Percentiles rank a stretch among this genome's conserved stretches.
Evolutionary conservation across 35 echinoderm and acorn worm species (phyloP).

Genomic region (Lytechinus pictus): DNA sequence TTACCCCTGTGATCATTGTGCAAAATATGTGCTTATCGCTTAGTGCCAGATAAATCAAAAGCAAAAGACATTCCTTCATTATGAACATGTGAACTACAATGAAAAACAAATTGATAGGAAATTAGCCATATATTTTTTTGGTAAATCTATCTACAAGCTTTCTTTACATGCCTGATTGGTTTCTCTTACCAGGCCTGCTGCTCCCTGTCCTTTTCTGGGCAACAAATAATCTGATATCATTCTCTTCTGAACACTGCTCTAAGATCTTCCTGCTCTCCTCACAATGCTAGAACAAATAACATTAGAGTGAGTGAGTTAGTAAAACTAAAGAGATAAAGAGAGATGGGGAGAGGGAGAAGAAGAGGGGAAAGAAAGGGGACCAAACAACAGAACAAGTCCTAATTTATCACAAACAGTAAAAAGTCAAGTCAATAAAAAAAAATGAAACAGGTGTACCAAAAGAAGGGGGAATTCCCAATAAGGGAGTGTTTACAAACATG

Average conservation of each 20-base stretch:
- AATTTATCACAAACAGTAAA: background rate
- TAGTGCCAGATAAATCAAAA: no score
- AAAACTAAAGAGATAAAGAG: no score
- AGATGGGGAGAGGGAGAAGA: background rate
- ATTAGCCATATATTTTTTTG: no score
- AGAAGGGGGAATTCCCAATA: background rate
- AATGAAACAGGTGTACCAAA: background rate
- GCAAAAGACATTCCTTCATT: no score
- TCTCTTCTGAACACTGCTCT: conserved; percentile 60
- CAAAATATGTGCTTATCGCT: no score
- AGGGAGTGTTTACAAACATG: no score
- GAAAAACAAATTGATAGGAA: no score
- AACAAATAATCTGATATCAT: conserved; percentile 62
- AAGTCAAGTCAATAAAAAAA: background rate
- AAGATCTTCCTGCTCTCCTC: conserved; percentile 57
- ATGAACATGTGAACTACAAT: no score
- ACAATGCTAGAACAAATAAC: conserved; percentile 25
- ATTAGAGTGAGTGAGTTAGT: background rate
- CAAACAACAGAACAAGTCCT: background rate
- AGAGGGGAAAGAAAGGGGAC: background rate
- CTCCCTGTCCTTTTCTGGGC: conserved; percentile 59
- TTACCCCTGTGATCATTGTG: no score
- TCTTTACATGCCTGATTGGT: background rate
- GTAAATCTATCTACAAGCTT: no score
- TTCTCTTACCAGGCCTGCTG: conserved; percentile 58